Conservation (phyloP, 2,797 vertebrate species). For the Chrysocyon brachyurus region DNA sequence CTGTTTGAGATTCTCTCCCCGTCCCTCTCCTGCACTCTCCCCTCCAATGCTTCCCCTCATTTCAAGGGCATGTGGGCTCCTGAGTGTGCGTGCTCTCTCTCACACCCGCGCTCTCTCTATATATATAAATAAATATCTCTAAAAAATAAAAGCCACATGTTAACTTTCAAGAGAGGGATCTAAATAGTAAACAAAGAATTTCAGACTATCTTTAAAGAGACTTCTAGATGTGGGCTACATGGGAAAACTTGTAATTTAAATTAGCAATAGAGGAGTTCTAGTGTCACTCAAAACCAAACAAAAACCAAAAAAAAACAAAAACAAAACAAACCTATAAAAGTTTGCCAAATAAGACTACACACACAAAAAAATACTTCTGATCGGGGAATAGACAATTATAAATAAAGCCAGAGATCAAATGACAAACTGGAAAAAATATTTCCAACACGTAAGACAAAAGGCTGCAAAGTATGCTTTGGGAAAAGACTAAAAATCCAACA, state of each 20-base stretch:
- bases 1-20: background rate
- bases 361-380: constrained; percentile 11
- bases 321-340: background rate
- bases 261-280: background rate
- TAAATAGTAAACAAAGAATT: background rate
- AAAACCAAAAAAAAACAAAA: background rate
- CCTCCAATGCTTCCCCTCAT: background rate
- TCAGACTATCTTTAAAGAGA: background rate
- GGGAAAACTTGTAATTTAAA: constrained; percentile 28
- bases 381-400: background rate
- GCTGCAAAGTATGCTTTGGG: background rate
- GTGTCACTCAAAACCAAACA: background rate
- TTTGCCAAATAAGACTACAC: background rate
- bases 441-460: background rate
- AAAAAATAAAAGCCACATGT: background rate
- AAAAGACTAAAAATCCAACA: constrained; percentile 7
- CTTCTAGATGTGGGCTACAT: background rate
- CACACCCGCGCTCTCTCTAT: background rate
- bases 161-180: background rate
- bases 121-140: background rate
- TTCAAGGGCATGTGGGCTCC: too few relatives aligned
- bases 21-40: background rate
- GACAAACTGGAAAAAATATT: constrained; percentile 17
- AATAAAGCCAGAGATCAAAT: constrained; percentile 26
- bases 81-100: too few relatives aligned